phyloP scores from a whole-genome alignment of 2,888 invertebrate genomes.

The Cenopis cana region DNA sequence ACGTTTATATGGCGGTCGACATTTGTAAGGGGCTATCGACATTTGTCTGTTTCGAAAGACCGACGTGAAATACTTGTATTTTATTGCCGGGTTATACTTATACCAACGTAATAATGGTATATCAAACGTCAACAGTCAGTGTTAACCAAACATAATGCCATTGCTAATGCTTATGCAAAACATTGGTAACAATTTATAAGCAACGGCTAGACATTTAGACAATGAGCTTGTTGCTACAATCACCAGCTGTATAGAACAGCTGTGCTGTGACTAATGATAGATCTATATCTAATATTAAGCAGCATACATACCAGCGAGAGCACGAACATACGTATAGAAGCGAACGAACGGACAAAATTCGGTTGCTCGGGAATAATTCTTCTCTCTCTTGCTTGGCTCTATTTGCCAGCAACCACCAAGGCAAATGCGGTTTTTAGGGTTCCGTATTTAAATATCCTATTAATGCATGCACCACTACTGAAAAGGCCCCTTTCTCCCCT shows the following conservation, averaged over 20 bases:
- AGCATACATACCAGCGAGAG: neutral
- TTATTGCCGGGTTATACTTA: too few species aligned
- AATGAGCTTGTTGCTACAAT: conserved; percentile 26
- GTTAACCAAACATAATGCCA: conserved; percentile 16
- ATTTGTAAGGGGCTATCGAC: too few species aligned
- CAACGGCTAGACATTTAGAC: conserved; percentile 27
- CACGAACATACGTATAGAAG: neutral
- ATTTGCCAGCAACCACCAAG: too few species aligned
- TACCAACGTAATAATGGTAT: neutral
- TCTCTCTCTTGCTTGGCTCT: too few species aligned
- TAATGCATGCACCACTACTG: too few species aligned
- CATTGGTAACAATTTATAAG: conserved; percentile 28
- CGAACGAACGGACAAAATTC: neutral
- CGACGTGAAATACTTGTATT: too few species aligned
- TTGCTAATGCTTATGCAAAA: conserved; percentile 18
- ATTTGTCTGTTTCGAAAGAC: too few species aligned
- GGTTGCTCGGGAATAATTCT: neutral
- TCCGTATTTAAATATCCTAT: too few species aligned
- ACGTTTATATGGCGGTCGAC: too few species aligned
- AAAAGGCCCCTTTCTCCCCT: too few species aligned
- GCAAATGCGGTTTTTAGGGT: too few species aligned
- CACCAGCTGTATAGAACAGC: conserved; percentile 22
- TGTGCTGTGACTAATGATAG: conserved; percentile 26
- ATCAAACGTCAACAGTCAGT: neutral
- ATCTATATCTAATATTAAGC: conserved; percentile 16